Percentiles rank a stretch among this genome's conserved stretches.
phyloP scores from a whole-genome alignment of 2,113 vertebrate genomes.

The Tragelaphus buxtoni region DNA sequence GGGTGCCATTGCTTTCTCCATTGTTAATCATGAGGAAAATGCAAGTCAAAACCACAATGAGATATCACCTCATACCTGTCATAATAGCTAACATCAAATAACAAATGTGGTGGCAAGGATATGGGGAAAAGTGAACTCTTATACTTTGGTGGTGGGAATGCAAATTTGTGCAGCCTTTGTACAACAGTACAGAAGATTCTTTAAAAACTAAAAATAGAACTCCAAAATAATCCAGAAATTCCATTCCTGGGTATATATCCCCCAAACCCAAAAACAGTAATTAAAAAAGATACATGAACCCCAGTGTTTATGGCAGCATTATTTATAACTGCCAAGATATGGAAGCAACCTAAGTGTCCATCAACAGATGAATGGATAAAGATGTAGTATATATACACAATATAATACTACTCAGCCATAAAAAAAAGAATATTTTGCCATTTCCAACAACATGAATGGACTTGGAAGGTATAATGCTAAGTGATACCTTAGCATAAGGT shows the following conservation, averaged over 20 bases:
- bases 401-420: neutral
- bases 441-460: neutral
- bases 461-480: neutral
- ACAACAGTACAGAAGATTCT: neutral
- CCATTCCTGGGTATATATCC: neutral
- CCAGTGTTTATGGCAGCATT: neutral
- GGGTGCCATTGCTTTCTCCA: neutral
- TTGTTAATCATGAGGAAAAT: neutral
- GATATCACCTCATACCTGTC: neutral
- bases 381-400: neutral
- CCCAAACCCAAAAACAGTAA: neutral
- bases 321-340: neutral
- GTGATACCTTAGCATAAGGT: too few species aligned
- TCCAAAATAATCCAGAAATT: neutral
- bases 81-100: neutral
- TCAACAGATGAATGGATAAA: neutral
- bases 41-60: neutral
- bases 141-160: neutral
- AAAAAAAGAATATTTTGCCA: neutral
- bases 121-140: neutral
- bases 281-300: neutral
- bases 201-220: neutral
- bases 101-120: neutral
- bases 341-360: neutral
- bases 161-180: neutral